Evolutionary conservation across 2,888 invertebrate genomes (phyloP), one percentile per base, ranked within the genome.

Genomic region (Eubasilissa splendida): DNA sequence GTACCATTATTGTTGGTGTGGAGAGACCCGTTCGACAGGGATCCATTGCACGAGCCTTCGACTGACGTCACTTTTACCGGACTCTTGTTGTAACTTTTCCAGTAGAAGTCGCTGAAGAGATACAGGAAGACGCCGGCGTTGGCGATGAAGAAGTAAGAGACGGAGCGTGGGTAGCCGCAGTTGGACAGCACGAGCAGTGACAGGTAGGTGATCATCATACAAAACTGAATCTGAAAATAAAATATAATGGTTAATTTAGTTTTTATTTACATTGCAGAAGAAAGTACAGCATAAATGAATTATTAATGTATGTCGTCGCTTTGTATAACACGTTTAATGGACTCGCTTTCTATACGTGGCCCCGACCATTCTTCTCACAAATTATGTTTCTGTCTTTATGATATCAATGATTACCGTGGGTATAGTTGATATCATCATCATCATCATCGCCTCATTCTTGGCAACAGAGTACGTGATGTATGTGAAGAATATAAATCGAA

Each of bases 171-270:
- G 84, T 92, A 92, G 85, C 93, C 92, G 85, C 93, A 93, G 83
- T 92, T 92, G 80, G 92, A 91, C 84, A 91, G 89, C 82, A 93
- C 88, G 0, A 90, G 91, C 86, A 89, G 87, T 42, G 89, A 86
- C 87, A 94, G 91, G 86, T 94, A 95, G 9, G 88, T 86, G 33
- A 95, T 88, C 91, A 95, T 94, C 60, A 95, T 86, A 50, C 92
- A 88, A 85, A 95, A 95, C 86, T 95, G 95, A 1, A 91, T 87
- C 93, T 93, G 89, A 22, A 88, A 89, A 79, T 33, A 60, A 14
- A 68, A n/a, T 4, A 14, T 50, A 68, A 4, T 4, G 63, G 33
- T 63, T 22, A 22, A 22, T 22, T 22, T 22, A 1, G 22, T 22
- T 22, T 22, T 22, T 22, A 22, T 1, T 22, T 22, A 22, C 22